Percentiles rank a stretch among this genome's conserved stretches.
Evolutionary conservation across 1,140 invertebrate genomes (phyloP).

Genomic region (Aphidius ervi): DNA sequence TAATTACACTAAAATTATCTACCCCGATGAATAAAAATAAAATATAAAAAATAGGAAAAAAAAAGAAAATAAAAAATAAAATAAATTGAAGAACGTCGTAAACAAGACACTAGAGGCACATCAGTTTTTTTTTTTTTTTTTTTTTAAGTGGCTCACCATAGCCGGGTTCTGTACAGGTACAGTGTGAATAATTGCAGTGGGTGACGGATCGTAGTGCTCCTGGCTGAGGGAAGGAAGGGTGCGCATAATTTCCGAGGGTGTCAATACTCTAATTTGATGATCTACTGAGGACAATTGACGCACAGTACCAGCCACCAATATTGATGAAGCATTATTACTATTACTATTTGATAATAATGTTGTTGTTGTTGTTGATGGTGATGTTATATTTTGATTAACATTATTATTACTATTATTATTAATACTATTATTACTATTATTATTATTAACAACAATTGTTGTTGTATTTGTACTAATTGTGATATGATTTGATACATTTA

Average conservation of each 20-base stretch:
- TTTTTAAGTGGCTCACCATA: slow-evolving; percentile 57
- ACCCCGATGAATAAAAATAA: slow-evolving; percentile 8
- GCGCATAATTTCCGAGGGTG: slow-evolving; percentile 81
- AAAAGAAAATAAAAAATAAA: slow-evolving; percentile 33
- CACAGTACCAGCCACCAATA: slow-evolving; percentile 37
- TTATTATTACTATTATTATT: background rate
- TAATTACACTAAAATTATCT: background rate
- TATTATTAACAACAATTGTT: slow-evolving; percentile 18
- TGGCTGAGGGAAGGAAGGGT: slow-evolving; percentile 75
- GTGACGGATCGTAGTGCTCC: slow-evolving; percentile 64
- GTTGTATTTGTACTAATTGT: slow-evolving; percentile 36
- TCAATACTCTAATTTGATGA: slow-evolving; percentile 79
- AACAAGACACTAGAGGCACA: slow-evolving; percentile 49
- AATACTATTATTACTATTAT: no score
- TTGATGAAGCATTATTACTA: slow-evolving; percentile 23
- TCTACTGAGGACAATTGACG: slow-evolving; percentile 57
- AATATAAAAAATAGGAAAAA: slow-evolving; percentile 41
- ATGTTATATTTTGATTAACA: slow-evolving; percentile 27
- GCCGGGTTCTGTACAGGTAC: slow-evolving; percentile 53
- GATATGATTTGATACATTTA: slow-evolving; percentile 29
- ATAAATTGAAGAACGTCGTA: slow-evolving; percentile 37
- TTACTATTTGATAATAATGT: slow-evolving; percentile 19
- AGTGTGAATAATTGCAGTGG: slow-evolving; percentile 55
- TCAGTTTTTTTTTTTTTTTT: slow-evolving; percentile 10
- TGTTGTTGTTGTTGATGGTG: background rate